These are phyloP conservation scores for Saccopteryx leptura DNA, from an alignment of 2,113 vertebrate species.

Conservation along the genomic window DNA sequence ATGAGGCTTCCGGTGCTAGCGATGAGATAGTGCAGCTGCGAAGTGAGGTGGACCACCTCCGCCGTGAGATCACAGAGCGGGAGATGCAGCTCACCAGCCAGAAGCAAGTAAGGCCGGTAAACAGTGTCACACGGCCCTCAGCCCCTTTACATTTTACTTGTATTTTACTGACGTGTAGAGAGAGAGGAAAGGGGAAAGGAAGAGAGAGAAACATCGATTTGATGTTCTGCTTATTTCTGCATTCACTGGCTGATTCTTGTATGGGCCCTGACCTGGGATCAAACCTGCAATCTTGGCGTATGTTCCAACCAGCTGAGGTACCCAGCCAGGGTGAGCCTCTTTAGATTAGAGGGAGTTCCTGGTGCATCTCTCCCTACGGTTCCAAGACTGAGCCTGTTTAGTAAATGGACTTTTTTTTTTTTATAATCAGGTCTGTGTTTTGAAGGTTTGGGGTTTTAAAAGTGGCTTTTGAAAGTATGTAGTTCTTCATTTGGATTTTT, in stretches of 20 bases:
- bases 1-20: constrained; percentile 94
- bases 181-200: too few species aligned
- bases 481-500: constrained; percentile 5
- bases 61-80: constrained; percentile 96
- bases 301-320: too few species aligned
- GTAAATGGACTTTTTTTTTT: neutral
- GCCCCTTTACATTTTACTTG: too few species aligned
- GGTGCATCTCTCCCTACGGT: constrained; percentile 39
- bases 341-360: neutral
- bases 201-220: too few species aligned
- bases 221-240: too few species aligned
- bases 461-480: neutral
- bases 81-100: constrained; percentile 99
- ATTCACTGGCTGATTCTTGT: too few species aligned
- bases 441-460: neutral
- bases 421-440: neutral
- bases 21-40: constrained; percentile 96
- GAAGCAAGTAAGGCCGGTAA: constrained; percentile 92
- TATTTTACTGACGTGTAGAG: too few species aligned
- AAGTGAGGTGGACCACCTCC: constrained; percentile 97
- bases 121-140: neutral
- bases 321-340: neutral
- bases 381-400: neutral
- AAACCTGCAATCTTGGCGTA: too few species aligned
- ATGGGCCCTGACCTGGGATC: too few species aligned